Percentiles rank a stretch among this genome's conserved stretches.
phyloP scores from a whole-genome alignment of 2,888 invertebrate species.

The Odontomyia ornata region DNA sequence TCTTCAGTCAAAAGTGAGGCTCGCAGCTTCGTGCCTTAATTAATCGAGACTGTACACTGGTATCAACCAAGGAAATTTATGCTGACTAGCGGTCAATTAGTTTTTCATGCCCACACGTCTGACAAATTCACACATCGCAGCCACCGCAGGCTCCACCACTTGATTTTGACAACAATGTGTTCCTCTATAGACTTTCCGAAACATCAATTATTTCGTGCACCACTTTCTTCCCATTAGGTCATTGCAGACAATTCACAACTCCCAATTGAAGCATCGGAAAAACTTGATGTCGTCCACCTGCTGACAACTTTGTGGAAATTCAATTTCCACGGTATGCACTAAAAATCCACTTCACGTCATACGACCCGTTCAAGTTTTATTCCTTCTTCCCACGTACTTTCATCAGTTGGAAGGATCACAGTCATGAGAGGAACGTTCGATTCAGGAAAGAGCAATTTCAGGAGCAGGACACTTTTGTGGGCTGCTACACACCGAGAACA shows the following conservation, averaged over 20 bases:
- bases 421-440: neutral
- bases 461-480: neutral
- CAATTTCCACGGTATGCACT: constrained; percentile 42
- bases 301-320: constrained; percentile 51
- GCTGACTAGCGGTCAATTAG: constrained; percentile 29
- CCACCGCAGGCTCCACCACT: neutral
- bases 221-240: neutral
- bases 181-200: neutral
- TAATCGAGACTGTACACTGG: constrained; percentile 5
- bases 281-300: constrained; percentile 50
- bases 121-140: neutral
- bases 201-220: neutral
- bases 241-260: neutral
- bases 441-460: neutral
- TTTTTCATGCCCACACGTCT: constrained; percentile 35
- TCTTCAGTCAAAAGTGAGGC: neutral
- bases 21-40: neutral
- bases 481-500: neutral
- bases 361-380: neutral
- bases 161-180: constrained; percentile 8
- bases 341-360: constrained; percentile 40
- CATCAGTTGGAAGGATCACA: constrained; percentile 1
- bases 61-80: constrained; percentile 17
- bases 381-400: neutral
- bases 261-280: neutral